Percentiles rank a stretch among this genome's conserved stretches.
Evolutionary conservation across 2,797 vertebrate genomes (phyloP).

Genomic region (Pangasius larnaudii): DNA sequence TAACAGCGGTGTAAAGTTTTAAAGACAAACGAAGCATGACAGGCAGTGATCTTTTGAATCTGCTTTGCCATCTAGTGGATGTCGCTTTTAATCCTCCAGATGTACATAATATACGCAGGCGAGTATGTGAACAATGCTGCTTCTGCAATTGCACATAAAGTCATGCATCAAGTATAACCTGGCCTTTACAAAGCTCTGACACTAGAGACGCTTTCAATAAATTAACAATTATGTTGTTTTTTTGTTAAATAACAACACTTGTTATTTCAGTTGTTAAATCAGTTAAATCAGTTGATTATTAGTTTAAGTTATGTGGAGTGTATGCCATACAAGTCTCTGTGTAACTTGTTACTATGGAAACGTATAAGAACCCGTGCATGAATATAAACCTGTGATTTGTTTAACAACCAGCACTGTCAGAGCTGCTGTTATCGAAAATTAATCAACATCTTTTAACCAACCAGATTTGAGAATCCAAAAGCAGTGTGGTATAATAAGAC

Average conservation of each 20-base stretch:
- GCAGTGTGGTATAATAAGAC: not conserved
- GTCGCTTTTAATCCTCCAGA: not conserved
- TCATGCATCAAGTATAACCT: not conserved
- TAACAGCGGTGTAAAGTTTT: too few relatives aligned
- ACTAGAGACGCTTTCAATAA: not conserved
- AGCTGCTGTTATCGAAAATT: not conserved
- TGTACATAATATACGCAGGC: not conserved
- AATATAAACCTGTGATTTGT: not conserved
- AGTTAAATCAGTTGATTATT: not conserved
- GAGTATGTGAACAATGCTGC: not conserved
- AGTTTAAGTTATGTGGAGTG: not conserved
- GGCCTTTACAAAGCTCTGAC: not conserved
- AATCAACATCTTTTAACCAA: slow-evolving; percentile 1
- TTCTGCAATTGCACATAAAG: not conserved
- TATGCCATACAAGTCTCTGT: too few relatives aligned
- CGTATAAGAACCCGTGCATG: not conserved
- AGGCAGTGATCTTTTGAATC: not conserved
- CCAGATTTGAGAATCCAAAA: not conserved
- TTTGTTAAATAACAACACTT: not conserved
- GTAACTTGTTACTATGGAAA: not conserved
- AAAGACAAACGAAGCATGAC: not conserved
- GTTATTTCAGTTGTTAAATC: too few relatives aligned
- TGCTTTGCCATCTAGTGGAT: not conserved
- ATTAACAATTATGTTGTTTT: not conserved
- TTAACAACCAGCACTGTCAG: not conserved